A percentile compares a stretch with the other conserved stretches of the same genome.
These are phyloP conservation scores for Cerastis rubricosa DNA, from an alignment of 2,888 invertebrate species.

Conservation along the genomic window DNA sequence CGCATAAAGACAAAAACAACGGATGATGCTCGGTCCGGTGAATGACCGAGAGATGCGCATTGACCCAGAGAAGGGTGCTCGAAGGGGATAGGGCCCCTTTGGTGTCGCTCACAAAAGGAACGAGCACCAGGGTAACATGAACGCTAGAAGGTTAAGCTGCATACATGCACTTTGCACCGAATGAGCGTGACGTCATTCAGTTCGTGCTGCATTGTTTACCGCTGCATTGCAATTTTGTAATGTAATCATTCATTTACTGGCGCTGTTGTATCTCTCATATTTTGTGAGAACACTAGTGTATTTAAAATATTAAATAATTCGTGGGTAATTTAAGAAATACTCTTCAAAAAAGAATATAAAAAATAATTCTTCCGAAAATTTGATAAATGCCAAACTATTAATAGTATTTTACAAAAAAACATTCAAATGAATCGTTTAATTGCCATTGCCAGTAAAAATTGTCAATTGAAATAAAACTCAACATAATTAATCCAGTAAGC, in stretches of 20 bases:
- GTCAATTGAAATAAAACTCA: not conserved
- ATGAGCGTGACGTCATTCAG: slow-evolving; percentile 86
- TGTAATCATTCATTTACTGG: slow-evolving; percentile 64
- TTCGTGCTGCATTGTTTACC: slow-evolving; percentile 87
- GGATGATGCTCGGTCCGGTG: slow-evolving; percentile 76
- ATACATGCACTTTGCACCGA: slow-evolving; percentile 91
- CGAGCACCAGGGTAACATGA: slow-evolving; percentile 87
- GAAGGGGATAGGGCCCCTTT: slow-evolving; percentile 91
- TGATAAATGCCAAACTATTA: not conserved
- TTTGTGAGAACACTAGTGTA: not conserved
- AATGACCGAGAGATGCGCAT: slow-evolving; percentile 84
- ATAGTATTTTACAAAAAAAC: not conserved
- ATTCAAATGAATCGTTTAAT: not conserved
- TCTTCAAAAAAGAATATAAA: not conserved
- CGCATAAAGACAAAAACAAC: slow-evolving; percentile 61
- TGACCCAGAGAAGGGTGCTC: slow-evolving; percentile 90
- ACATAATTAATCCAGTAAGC: slow-evolving; percentile 10
- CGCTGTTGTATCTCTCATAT: slow-evolving; percentile 29
- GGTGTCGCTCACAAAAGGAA: slow-evolving; percentile 89
- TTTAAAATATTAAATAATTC: not conserved
- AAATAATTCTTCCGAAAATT: not conserved
- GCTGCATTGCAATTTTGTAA: slow-evolving; percentile 79
- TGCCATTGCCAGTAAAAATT: not conserved
- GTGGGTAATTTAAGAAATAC: not conserved
- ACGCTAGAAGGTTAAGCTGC: slow-evolving; percentile 86